Conservation (phyloP, 1,140 invertebrate species). For the Glomeris maerens region DNA sequence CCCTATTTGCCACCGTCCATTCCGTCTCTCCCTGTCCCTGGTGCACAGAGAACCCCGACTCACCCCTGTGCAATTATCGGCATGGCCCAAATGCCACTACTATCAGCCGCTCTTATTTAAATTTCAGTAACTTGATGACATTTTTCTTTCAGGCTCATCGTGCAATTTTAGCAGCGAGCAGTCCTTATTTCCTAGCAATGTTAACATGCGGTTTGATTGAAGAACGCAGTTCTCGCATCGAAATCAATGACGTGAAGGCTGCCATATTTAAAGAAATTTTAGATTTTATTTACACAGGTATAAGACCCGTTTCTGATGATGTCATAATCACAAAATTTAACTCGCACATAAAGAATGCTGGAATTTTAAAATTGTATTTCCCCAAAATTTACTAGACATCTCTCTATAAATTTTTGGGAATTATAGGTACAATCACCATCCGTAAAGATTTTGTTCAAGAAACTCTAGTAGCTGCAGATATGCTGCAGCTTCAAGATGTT, state of each 20-base stretch:
- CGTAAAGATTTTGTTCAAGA: constrained; percentile 72
- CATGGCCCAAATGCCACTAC: too few species aligned
- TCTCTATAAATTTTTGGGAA: background rate
- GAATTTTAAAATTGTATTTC: constrained; percentile 1
- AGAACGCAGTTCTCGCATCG: constrained; percentile 50
- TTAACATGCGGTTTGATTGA: constrained; percentile 71
- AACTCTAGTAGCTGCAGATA: constrained; percentile 75
- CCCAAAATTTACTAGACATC: constrained; percentile 1
- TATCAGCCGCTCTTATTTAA: too few species aligned
- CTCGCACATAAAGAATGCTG: constrained; percentile 4
- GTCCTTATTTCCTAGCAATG: constrained; percentile 93
- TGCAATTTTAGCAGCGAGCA: constrained; percentile 74
- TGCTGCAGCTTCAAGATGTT: constrained; percentile 75
- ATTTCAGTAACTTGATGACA: too few species aligned
- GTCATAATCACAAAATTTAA: background rate
- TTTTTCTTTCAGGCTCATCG: constrained; percentile 75
- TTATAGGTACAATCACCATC: constrained; percentile 37
- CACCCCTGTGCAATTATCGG: too few species aligned
- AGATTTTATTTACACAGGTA: constrained; percentile 79
- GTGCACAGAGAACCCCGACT: too few species aligned
- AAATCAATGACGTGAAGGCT: constrained; percentile 58
- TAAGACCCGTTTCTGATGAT: background rate
- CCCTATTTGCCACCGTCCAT: too few species aligned
- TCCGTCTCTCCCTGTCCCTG: too few species aligned
- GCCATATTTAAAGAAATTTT: constrained; percentile 58